phyloP scores from a whole-genome alignment of 2,797 vertebrate genomes.

The Enteromius fasciolatus region DNA sequence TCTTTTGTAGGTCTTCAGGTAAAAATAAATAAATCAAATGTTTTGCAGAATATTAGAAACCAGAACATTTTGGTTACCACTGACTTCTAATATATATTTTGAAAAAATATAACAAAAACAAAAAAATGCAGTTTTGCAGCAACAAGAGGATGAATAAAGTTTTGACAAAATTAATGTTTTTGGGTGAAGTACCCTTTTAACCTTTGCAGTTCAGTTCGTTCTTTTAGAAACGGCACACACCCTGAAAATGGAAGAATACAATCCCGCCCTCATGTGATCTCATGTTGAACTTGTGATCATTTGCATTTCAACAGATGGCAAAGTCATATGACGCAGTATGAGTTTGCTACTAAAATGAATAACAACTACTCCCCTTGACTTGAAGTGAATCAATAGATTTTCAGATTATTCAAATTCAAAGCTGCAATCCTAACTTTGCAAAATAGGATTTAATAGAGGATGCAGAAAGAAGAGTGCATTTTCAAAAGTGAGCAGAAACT shows the following conservation, averaged over 20 bases:
- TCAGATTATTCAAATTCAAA: conserved; percentile 6
- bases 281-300: not conserved
- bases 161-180: not conserved
- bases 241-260: not conserved
- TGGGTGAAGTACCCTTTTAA: not conserved
- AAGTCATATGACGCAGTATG: not conserved
- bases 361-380: not conserved
- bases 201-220: not conserved
- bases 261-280: not conserved
- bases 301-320: not conserved
- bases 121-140: not conserved
- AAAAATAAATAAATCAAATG: no score
- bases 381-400: not conserved
- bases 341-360: not conserved
- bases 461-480: not conserved
- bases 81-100: not conserved
- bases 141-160: not conserved
- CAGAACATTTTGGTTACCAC: not conserved
- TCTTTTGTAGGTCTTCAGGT: not conserved
- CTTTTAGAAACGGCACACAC: not conserved
- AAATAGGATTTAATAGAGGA: not conserved
- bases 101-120: no score
- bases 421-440: not conserved
- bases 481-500: not conserved
- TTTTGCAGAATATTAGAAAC: not conserved